phyloP scores from a whole-genome alignment of 2,888 invertebrate species.

The Acleris sparsana region DNA sequence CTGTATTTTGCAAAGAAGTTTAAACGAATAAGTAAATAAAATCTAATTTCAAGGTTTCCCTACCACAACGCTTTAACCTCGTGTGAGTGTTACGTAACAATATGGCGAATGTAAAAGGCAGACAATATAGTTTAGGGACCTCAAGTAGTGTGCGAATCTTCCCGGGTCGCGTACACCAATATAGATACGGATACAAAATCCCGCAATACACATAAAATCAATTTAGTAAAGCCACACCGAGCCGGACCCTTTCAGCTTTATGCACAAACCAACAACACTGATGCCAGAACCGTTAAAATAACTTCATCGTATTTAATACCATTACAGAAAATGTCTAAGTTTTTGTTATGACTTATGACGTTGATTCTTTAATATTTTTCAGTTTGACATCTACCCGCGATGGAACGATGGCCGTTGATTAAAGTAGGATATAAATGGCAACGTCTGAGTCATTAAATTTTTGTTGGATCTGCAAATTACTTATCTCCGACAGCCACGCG shows the following conservation, averaged over 20 bases:
- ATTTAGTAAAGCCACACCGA: conserved; percentile 78
- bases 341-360: too few species aligned
- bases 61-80: conserved; percentile 11
- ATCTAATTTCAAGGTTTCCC: conserved; percentile 4
- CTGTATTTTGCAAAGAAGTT: too few species aligned
- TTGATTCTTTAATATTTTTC: too few species aligned
- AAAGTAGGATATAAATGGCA: conserved; percentile 13
- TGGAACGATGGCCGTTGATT: background rate
- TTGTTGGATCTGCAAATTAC: conserved; percentile 20
- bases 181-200: conserved; percentile 60
- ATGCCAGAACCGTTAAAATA: conserved; percentile 18
- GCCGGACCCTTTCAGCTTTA: conserved; percentile 69
- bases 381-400: background rate
- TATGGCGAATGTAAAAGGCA: conserved; percentile 43
- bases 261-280: conserved; percentile 55
- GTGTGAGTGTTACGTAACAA: conserved; percentile 31
- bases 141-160: conserved; percentile 52
- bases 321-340: too few species aligned
- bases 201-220: conserved; percentile 81
- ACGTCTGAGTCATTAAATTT: conserved; percentile 15
- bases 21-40: too few species aligned
- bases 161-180: conserved; percentile 53
- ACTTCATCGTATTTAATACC: background rate
- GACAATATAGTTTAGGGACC: conserved; percentile 56
- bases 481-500: conserved; percentile 21